These are phyloP conservation scores for Neomorphus geoffroyi DNA, from an alignment of 2,797 vertebrate species.

Conservation along the genomic window DNA sequence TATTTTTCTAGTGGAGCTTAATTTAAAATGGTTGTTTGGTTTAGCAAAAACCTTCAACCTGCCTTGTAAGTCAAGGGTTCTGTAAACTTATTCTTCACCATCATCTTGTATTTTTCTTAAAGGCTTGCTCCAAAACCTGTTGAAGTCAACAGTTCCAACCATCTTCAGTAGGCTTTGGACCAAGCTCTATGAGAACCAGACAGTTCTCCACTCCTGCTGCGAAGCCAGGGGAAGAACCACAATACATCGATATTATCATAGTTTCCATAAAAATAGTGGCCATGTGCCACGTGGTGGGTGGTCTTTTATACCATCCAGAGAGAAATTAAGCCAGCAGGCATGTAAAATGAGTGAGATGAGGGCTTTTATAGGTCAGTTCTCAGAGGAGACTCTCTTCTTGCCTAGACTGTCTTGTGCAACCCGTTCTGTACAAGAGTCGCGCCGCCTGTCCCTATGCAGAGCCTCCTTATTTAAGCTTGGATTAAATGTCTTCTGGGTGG, in stretches of 20 bases:
- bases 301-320: not conserved
- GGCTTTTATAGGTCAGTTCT: not conserved
- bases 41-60: conserved; percentile 15
- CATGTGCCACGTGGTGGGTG: not conserved
- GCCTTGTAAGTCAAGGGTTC: not conserved
- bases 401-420: not conserved
- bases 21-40: conserved; percentile 13
- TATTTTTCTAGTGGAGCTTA: conserved; percentile 27
- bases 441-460: not conserved
- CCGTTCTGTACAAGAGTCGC: not conserved
- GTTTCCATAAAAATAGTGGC: not conserved
- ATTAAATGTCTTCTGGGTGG: not conserved
- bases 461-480: not conserved
- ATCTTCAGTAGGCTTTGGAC: not conserved
- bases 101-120: not conserved
- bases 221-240: not conserved
- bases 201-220: not conserved
- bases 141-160: not conserved
- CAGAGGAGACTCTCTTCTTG: not conserved
- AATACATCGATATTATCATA: not conserved
- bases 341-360: not conserved
- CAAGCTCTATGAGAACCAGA: not conserved
- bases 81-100: not conserved
- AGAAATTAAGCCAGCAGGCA: not conserved
- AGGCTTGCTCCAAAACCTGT: not conserved